These are phyloP conservation scores for Melanchra persicariae DNA, from an alignment of 2,888 invertebrate genomes.

Conservation along the genomic window DNA sequence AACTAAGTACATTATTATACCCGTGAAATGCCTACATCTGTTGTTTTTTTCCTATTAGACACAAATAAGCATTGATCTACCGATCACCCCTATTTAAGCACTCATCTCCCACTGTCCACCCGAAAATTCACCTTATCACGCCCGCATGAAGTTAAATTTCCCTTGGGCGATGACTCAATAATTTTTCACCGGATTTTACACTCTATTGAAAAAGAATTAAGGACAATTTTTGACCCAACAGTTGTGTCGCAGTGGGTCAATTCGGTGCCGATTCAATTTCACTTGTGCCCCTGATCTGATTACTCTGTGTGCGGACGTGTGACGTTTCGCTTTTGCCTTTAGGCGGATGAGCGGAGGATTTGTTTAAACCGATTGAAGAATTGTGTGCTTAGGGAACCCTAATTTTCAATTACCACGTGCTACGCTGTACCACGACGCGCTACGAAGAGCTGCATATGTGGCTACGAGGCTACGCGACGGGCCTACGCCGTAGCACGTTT, in stretches of 20 bases:
- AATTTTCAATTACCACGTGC: slow-evolving; percentile 18
- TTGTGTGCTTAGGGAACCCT: slow-evolving; percentile 21
- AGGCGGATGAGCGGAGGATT: slow-evolving; percentile 59
- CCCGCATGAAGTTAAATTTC: background rate
- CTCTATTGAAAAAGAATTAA: slow-evolving; percentile 47
- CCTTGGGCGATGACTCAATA: background rate
- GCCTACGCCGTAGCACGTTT: slow-evolving; percentile 47
- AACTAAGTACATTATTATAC: slow-evolving; percentile 89
- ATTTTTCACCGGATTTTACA: slow-evolving; percentile 44
- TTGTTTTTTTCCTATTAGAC: slow-evolving; percentile 89
- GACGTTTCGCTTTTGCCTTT: slow-evolving; percentile 71
- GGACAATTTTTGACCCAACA: slow-evolving; percentile 41
- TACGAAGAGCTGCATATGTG: background rate
- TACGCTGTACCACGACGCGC: slow-evolving; percentile 19
- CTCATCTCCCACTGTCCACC: slow-evolving; percentile 17
- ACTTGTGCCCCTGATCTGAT: slow-evolving; percentile 86
- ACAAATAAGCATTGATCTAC: slow-evolving; percentile 88
- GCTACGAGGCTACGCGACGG: background rate
- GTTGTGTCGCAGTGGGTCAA: slow-evolving; percentile 79
- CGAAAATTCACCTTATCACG: slow-evolving; percentile 44
- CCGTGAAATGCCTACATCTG: slow-evolving; percentile 90
- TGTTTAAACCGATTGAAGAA: slow-evolving; percentile 59
- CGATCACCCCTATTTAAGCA: slow-evolving; percentile 76
- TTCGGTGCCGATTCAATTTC: slow-evolving; percentile 87
- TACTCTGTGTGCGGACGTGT: slow-evolving; percentile 82